A percentile compares a stretch with the other conserved stretches of the same genome.
Conservation (phyloP, 2,113 vertebrate genomes). For the Centrocercus urophasianus region DNA sequence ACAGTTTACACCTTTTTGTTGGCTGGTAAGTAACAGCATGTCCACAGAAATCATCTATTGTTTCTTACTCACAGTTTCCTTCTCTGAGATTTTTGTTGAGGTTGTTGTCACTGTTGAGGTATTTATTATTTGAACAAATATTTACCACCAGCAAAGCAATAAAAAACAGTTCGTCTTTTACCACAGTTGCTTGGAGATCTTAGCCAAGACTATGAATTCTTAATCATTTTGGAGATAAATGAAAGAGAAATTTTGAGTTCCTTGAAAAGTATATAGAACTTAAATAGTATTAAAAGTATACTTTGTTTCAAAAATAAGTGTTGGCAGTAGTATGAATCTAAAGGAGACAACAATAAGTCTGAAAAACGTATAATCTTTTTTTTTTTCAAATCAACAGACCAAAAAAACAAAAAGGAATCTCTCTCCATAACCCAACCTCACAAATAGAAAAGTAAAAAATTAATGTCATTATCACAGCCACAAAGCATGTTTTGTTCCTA, state of each 20-base stretch:
- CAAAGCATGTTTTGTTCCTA: not conserved
- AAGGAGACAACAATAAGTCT: not conserved
- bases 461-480: not conserved
- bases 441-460: not conserved
- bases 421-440: fast-evolving
- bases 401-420: fast-evolving
- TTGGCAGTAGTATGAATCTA: not conserved
- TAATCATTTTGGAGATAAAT: not conserved
- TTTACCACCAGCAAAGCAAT: not conserved
- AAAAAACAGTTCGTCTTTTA: not conserved
- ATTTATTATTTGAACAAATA: not conserved
- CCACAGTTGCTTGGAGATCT: not conserved
- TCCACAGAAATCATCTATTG: not conserved
- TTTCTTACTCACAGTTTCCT: not conserved
- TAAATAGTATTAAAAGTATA: not conserved
- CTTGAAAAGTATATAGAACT: not conserved
- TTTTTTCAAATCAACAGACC: not conserved
- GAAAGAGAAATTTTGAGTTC: not conserved
- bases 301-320: not conserved
- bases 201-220: not conserved
- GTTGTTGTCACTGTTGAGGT: not conserved
- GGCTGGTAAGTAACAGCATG: not conserved
- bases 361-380: too few species aligned
- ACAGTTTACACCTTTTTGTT: not conserved
- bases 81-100: not conserved